These are phyloP conservation scores for Andrena dorsata DNA, from an alignment of 2,888 invertebrate genomes.

Conservation along the genomic window DNA sequence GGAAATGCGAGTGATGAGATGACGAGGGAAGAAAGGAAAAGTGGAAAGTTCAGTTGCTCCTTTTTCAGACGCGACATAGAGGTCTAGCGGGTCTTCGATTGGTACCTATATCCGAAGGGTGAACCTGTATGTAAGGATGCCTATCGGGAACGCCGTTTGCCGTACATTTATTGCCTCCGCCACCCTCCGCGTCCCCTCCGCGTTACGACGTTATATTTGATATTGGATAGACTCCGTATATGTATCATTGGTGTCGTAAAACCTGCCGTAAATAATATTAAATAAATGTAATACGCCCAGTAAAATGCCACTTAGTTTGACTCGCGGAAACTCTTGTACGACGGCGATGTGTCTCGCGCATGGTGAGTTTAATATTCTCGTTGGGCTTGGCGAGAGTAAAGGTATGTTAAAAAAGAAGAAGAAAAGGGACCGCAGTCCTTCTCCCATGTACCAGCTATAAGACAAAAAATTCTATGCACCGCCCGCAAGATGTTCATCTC, in stretches of 20 bases:
- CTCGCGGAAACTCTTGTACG: constrained; percentile 37
- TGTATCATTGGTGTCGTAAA: constrained; percentile 84
- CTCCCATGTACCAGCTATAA: constrained; percentile 24
- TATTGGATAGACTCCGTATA: constrained; percentile 84
- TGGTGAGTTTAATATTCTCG: constrained; percentile 60
- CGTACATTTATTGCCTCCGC: constrained; percentile 84
- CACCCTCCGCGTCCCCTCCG: constrained; percentile 77
- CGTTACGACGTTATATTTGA: constrained; percentile 85
- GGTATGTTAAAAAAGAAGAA: constrained; percentile 14
- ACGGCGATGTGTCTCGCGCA: constrained; percentile 40
- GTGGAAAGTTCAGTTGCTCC: constrained; percentile 53
- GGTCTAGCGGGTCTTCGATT: constrained; percentile 67
- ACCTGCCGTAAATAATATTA: constrained; percentile 84
- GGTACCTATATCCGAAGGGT: constrained; percentile 71
- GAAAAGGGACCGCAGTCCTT: constrained; percentile 6
- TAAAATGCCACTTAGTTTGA: constrained; percentile 81
- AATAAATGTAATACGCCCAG: constrained; percentile 84
- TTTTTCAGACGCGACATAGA: constrained; percentile 52
- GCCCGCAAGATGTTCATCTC: constrained; percentile 29
- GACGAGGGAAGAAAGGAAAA: constrained; percentile 54
- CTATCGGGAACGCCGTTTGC: constrained; percentile 84
- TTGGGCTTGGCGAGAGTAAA: constrained; percentile 42
- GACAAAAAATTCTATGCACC: not conserved
- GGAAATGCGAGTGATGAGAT: constrained; percentile 25
- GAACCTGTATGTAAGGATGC: constrained; percentile 76